A percentile compares a stretch with the other conserved stretches of the same genome.
Evolutionary conservation across 2,797 vertebrate species (phyloP).

Genomic region (Ibycter americanus): DNA sequence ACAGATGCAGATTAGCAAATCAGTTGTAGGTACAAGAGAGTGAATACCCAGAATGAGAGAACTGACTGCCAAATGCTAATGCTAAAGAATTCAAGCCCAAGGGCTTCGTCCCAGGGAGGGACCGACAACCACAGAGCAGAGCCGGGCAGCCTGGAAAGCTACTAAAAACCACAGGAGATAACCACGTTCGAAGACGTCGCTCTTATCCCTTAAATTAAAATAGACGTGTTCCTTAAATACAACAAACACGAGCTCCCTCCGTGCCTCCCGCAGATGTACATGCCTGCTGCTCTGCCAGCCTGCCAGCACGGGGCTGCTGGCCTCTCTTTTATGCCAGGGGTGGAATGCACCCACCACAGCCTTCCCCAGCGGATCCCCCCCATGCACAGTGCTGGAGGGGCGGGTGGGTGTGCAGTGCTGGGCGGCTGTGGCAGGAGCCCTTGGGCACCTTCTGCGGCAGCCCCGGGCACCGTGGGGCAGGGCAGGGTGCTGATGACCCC

Average conservation of each 20-base stretch:
- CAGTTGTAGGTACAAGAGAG: constrained; percentile 1
- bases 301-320: rapidly evolving
- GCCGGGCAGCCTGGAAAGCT: neutral
- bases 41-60: neutral
- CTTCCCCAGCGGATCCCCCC: neutral
- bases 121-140: neutral
- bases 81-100: constrained; percentile 27
- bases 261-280: rapidly evolving
- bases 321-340: rapidly evolving
- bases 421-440: neutral
- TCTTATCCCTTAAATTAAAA: neutral
- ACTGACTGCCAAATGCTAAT: neutral
- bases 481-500: rapidly evolving
- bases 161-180: neutral
- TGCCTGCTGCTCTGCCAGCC: neutral
- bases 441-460: rapidly evolving
- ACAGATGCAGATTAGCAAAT: constrained; percentile 43
- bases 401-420: neutral
- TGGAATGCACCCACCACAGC: neutral
- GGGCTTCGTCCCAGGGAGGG: neutral
- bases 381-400: rapidly evolving
- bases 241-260: neutral
- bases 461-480: rapidly evolving
- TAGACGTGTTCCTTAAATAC: neutral
- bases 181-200: rapidly evolving